Percentiles rank a stretch among this genome's conserved stretches.
These are phyloP conservation scores for Neodiprion lecontei DNA, from an alignment of 1,140 invertebrate genomes.

Conservation along the genomic window DNA sequence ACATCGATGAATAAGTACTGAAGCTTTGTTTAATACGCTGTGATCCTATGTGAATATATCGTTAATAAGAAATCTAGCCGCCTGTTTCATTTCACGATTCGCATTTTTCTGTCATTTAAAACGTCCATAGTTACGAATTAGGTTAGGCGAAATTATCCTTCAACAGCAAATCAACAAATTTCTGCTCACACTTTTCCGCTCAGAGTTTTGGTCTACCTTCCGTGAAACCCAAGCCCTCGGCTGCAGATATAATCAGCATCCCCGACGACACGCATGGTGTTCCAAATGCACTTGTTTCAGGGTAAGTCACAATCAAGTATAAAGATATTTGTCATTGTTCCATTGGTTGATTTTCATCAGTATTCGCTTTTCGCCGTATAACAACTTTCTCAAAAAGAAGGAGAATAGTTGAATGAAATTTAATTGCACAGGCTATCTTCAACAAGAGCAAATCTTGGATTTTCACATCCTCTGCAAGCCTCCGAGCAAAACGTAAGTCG, in stretches of 20 bases:
- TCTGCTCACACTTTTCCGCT: conserved; percentile 28
- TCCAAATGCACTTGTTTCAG: conserved; percentile 61
- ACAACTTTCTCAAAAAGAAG: too few species aligned
- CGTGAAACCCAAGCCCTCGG: conserved; percentile 58
- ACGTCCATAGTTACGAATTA: too few species aligned
- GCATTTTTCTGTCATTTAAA: too few species aligned
- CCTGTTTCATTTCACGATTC: too few species aligned
- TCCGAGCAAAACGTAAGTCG: conserved; percentile 54
- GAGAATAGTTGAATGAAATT: not conserved
- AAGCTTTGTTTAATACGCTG: not conserved
- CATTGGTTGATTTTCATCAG: too few species aligned
- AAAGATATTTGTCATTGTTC: too few species aligned
- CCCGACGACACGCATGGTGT: conserved; percentile 61
- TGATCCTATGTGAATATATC: too few species aligned
- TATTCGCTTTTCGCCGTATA: too few species aligned
- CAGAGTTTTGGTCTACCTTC: conserved; percentile 66
- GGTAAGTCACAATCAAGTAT: conserved; percentile 44
- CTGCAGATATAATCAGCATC: conserved; percentile 36
- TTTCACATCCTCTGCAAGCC: conserved; percentile 53
- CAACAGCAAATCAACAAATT: not conserved
- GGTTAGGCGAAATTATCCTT: too few species aligned
- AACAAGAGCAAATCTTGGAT: conserved; percentile 36
- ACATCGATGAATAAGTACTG: not conserved
- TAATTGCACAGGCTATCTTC: conserved; percentile 18
- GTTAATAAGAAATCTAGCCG: too few species aligned